Evolutionary conservation across 2,797 vertebrate genomes (phyloP).

Genomic region (Novumbra hubbsi): DNA sequence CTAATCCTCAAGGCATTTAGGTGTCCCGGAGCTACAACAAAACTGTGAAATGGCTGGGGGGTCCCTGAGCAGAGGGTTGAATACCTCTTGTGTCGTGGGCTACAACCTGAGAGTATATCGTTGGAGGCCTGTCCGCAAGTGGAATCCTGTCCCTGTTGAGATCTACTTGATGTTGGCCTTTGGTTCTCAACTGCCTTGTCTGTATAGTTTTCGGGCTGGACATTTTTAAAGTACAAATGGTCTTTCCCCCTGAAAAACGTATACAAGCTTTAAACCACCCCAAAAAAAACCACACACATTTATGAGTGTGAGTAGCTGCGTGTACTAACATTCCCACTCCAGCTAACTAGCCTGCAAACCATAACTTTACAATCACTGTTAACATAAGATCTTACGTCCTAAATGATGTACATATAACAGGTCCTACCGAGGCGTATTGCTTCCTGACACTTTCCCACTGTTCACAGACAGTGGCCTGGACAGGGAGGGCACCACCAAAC

Average conservation of each 20-base stretch:
- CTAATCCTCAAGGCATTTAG: too few relatives aligned
- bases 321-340: background rate
- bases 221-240: conserved; percentile 76
- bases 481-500: conserved; percentile 45
- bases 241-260: conserved; percentile 79
- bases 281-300: background rate
- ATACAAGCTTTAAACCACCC: background rate
- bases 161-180: conserved; percentile 29
- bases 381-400: too few relatives aligned
- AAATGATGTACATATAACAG: too few relatives aligned
- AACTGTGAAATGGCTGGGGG: too few relatives aligned
- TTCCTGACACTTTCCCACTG: conserved; percentile 60
- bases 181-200: conserved; percentile 50
- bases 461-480: conserved; percentile 34
- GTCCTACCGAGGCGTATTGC: conserved; percentile 79
- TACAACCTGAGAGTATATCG: conserved; percentile 84
- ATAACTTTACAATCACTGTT: too few relatives aligned
- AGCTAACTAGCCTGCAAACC: too few relatives aligned
- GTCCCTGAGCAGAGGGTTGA: too few relatives aligned
- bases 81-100: background rate
- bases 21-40: too few relatives aligned
- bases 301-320: background rate
- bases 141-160: conserved; percentile 31
- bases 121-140: conserved; percentile 48
- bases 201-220: conserved; percentile 39